These are phyloP conservation scores for Drosophila neotestacea DNA, from an alignment of 2,888 invertebrate species.

Conservation along the genomic window DNA sequence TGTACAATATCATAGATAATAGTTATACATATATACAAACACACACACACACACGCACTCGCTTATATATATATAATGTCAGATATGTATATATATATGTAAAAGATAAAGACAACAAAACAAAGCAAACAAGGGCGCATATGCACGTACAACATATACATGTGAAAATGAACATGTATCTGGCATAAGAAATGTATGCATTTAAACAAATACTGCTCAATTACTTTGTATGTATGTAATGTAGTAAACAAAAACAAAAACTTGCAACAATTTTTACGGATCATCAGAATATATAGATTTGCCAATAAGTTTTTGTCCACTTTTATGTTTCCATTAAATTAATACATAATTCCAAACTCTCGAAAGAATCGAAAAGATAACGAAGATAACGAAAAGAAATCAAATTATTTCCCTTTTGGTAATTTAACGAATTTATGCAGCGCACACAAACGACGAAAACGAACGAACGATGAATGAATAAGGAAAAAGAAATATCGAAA, in stretches of 20 bases:
- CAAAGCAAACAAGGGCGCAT: constrained; percentile 17
- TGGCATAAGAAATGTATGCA: constrained; percentile 41
- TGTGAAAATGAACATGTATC: constrained; percentile 10
- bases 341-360: constrained; percentile 3
- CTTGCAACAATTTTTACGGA: constrained; percentile 30
- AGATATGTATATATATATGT: constrained; percentile 8
- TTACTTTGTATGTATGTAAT: constrained; percentile 46
- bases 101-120: neutral
- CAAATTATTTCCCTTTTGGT: constrained; percentile 7
- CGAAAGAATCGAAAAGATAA: neutral
- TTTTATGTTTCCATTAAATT: constrained; percentile 7
- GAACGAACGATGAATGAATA: neutral
- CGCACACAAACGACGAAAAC: constrained; percentile 14
- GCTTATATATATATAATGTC: constrained; percentile 5
- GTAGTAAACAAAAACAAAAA: constrained; percentile 12
- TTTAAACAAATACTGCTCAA: constrained; percentile 40
- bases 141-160: constrained; percentile 13
- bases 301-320: constrained; percentile 18
- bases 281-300: constrained; percentile 25
- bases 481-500: constrained; percentile 6
- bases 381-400: constrained; percentile 12
- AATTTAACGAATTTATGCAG: constrained; percentile 40
- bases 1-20: constrained; percentile 83
- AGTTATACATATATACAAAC: neutral
- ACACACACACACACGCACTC: neutral